Evolutionary conservation across 2,888 invertebrate genomes (phyloP), one percentile per base, ranked within the genome.

Genomic region (Pachydiplax longipennis): DNA sequence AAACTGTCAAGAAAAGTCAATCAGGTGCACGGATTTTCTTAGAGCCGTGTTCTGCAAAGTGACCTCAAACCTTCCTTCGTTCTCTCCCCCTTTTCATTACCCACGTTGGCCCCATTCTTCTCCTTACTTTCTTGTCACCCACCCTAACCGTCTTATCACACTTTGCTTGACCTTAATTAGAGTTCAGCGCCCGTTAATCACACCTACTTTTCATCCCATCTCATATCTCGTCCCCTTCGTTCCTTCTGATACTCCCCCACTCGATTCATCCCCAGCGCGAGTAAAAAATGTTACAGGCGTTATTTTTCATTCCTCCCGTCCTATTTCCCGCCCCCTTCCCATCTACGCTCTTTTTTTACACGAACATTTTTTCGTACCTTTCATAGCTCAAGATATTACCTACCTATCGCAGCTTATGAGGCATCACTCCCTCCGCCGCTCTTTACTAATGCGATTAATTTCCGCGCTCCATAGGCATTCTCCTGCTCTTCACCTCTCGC

Each of bases 121-220:
- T 44, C n/a, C 15, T n/a, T 44, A 3, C 40, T 44, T 25, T 44
- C 35, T 40, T 81, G 22, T 81, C 12, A 8, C 22, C 48, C n/a
- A 44, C 81, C 48, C 44, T 44, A 81, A 81, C 65, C 25, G 13
- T 25, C 83, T 58, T 35, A 58, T 58, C 35, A 58, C 35, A 58
- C 58, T 58, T 83, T 83, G 83, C 83, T 58, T 83, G 83, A 83
- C 83, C 83, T 53, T 83, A 83, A 83, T 83, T 83, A 83, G 58
- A 83, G 83, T 83, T 58, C 83, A 83, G 83, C 83, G 35, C 25
- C 53, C 83, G 53, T 58, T 35, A 83, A 83, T 83, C 83, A 83
- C 53, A 22, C 58, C 18, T n/a, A 83, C 35, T 35, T 83, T 83
- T 83, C 58, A 83, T 58, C 58, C 83, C 83, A 13, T 81, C 81